These are phyloP conservation scores for Lineus longissimus DNA, from an alignment of 1,140 invertebrate genomes.

Conservation along the genomic window DNA sequence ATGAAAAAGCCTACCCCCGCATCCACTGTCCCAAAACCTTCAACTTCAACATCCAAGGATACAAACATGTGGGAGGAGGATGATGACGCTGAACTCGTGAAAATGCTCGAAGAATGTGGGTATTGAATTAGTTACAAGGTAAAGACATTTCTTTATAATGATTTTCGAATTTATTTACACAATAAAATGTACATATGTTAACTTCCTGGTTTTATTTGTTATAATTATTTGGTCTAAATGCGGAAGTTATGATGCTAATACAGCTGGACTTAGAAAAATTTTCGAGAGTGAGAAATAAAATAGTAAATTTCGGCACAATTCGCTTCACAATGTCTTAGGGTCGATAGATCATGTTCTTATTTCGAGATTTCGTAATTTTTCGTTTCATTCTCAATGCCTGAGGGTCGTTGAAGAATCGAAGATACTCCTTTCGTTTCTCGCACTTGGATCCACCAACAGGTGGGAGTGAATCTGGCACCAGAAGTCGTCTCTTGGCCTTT, in stretches of 20 bases:
- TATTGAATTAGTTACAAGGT: no score
- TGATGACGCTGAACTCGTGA: neutral
- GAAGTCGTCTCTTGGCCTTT: constrained; percentile 3
- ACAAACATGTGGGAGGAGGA: neutral
- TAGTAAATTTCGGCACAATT: no score
- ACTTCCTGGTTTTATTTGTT: no score
- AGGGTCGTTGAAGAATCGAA: neutral
- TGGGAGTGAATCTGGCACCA: neutral
- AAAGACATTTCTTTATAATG: no score
- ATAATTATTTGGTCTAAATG: no score
- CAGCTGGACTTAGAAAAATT: no score
- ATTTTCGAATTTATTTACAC: no score
- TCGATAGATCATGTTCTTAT: constrained; percentile 7
- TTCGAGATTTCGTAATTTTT: constrained; percentile 1
- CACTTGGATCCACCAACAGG: constrained; percentile 1
- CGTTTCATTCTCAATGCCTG: neutral
- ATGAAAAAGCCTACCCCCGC: no score
- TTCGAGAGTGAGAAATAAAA: no score
- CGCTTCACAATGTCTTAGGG: no score
- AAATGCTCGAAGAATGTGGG: neutral
- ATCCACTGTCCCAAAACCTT: neutral
- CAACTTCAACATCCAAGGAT: neutral
- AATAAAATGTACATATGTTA: no score
- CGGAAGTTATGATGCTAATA: no score
- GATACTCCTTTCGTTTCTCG: constrained; percentile 1